phyloP scores from a whole-genome alignment of 2,797 vertebrate species.

The Pantherophis alleghaniensis region DNA sequence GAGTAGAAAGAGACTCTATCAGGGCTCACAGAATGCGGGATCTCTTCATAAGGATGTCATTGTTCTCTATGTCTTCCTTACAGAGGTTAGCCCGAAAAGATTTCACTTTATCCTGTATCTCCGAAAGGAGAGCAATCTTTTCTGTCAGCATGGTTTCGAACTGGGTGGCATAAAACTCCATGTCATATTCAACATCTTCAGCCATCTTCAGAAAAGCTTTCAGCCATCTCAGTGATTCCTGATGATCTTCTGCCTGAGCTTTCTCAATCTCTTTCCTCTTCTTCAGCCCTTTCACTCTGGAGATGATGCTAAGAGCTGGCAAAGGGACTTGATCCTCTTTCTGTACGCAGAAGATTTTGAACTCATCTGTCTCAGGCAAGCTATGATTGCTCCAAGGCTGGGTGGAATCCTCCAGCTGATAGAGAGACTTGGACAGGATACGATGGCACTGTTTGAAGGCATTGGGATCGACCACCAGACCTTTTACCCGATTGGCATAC shows the following conservation, averaged over 20 bases:
- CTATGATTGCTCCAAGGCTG: not conserved
- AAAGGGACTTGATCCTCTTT: not conserved
- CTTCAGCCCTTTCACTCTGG: not conserved
- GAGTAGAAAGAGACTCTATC: not conserved
- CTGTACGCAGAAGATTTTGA: conserved; percentile 4
- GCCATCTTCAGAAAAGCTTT: conserved; percentile 35
- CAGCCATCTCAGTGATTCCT: not conserved
- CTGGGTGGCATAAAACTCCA: conserved; percentile 52
- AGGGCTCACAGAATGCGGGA: not conserved
- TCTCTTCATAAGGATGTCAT: not conserved
- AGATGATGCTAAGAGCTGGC: not conserved
- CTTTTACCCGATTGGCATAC: conserved; percentile 77
- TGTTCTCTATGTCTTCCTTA: conserved; percentile 36
- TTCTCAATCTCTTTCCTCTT: conserved; percentile 37
- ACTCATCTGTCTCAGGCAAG: conserved; percentile 7
- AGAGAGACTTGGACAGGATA: not conserved
- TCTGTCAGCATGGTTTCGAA: conserved; percentile 56
- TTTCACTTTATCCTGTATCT: conserved; percentile 60
- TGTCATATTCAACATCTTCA: conserved; percentile 11
- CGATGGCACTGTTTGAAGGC: not conserved
- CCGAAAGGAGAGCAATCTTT: conserved; percentile 51
- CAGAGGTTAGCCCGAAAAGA: conserved; percentile 40
- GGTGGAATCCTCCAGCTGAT: not conserved
- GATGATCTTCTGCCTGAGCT: not conserved
- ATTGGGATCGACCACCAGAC: conserved; percentile 37